Conservation (phyloP, 2,113 vertebrate genomes). For the Delphinapterus leucas region DNA sequence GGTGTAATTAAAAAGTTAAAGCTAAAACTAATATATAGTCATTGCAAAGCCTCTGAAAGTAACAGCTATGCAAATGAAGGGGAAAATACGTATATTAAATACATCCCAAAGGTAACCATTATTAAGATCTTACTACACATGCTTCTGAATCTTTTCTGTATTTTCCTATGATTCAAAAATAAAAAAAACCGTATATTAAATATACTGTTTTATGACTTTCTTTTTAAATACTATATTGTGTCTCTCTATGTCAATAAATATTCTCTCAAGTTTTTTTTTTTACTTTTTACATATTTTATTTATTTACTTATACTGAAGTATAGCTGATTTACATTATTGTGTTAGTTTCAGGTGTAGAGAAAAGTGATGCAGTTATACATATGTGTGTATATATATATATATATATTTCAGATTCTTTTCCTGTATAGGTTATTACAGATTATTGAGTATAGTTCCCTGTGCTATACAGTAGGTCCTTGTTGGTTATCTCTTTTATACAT, state of each 20-base stretch:
- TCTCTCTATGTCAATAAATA: not conserved
- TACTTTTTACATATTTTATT: not conserved
- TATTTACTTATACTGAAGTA: not conserved
- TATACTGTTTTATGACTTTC: not conserved
- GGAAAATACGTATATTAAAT: not conserved
- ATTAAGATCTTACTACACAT: not conserved
- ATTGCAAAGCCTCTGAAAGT: not conserved
- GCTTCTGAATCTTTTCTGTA: not conserved
- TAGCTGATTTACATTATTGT: not conserved
- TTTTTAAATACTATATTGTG: not conserved
- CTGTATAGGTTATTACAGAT: not conserved
- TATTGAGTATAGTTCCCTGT: not conserved
- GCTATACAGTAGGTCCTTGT: not conserved
- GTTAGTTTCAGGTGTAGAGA: not conserved
- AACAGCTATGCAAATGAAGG: not conserved
- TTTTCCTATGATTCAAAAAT: not conserved
- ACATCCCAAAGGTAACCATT: not conserved
- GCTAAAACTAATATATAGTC: not conserved
- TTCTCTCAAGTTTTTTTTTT: not conserved
- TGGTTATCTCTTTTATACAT: not conserved
- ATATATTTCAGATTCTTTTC: not conserved
- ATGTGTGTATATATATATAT: too few species aligned
- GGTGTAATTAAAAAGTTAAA: not conserved
- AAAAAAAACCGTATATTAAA: not conserved
- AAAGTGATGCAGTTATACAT: too few species aligned